These are phyloP conservation scores for Polypterus bichir DNA, from an alignment of 2,113 vertebrate species.

Conservation along the genomic window DNA sequence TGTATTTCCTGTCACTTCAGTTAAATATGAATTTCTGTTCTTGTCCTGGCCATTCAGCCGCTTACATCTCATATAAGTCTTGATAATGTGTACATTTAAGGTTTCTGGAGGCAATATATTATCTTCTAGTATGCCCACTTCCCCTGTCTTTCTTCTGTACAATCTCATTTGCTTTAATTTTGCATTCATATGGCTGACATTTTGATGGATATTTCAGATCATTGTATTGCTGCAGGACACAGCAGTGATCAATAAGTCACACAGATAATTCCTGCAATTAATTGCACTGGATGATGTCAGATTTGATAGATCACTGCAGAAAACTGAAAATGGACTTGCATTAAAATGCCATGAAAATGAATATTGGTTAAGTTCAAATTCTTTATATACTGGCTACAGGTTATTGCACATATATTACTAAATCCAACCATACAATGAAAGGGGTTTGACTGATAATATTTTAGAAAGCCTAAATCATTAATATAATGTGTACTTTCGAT, in stretches of 20 bases:
- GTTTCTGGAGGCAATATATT: too few relatives aligned
- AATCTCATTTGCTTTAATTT: neutral
- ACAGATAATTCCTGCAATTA: constrained; percentile 4
- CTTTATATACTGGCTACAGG: too few relatives aligned
- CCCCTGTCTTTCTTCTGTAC: neutral
- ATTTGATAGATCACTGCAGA: constrained; percentile 1
- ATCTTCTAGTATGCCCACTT: too few relatives aligned
- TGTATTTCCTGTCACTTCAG: neutral
- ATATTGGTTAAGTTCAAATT: neutral
- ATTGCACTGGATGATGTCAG: neutral
- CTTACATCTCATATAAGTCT: neutral
- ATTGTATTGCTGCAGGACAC: neutral
- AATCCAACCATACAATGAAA: too few relatives aligned
- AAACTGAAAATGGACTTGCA: neutral
- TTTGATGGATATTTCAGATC: neutral
- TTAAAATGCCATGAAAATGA: neutral
- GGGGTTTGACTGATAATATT: too few relatives aligned
- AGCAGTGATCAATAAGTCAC: neutral
- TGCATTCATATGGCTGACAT: neutral
- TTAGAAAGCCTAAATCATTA: too few relatives aligned
- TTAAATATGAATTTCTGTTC: neutral
- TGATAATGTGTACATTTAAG: too few relatives aligned
- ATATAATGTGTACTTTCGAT: too few relatives aligned
- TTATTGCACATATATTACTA: too few relatives aligned
- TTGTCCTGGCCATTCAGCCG: neutral